Base-by-base conservation (phyloP, 2,113 vertebrate species). In the Plestiodon gilberti region DNA sequence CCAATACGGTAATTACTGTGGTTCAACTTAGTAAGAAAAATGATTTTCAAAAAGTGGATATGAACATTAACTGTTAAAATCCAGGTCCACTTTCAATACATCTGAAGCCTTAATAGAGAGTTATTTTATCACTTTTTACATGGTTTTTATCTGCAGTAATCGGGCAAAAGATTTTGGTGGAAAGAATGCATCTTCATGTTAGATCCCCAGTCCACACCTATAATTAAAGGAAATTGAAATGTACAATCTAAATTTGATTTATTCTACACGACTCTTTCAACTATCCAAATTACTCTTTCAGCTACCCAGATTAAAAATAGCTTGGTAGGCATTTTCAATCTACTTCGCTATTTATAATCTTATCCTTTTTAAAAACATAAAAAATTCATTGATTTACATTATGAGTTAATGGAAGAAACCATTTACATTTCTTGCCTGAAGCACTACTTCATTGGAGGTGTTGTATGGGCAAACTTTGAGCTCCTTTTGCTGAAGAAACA, bases 351-450 rank as follows among this genome's bases (percentile, higher is more conserved):
- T 67, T 84, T 85, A 86, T 83, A 85, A 52, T n/a, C 52, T 59
- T 33, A 77, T 75, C 52, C 55, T 85, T 81, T 62, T 74, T 2
- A 22, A 80, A n/a, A 83, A 83, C 69, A 87, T 78, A 48, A 85
- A 76, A 89, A 71, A 85, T 62, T 17, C 55, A 91, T 70, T 85
- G 82, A 82, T 85, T 73, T 76, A 74, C 40, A 78, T 65, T 88
- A 40, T 76, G 69, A 87, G 67, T 86, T 77, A 83, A 89, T 89
- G 69, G 85, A 40, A 30, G 20, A 80, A 40, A 65, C 52, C 20
- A 85, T 69, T 83, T 83, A 43, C 67, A 88, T 75, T 62, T 81
- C 40, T 79, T 79, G 69, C 82, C 69, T 52, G 65, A 80, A 59
- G 81, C 33, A 65, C n/a, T 59, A 78, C 2, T 38, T 59, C 28